Evolutionary conservation across 2,797 vertebrate genomes (phyloP).

Genomic region (Petrocephalus schoutedeni): DNA sequence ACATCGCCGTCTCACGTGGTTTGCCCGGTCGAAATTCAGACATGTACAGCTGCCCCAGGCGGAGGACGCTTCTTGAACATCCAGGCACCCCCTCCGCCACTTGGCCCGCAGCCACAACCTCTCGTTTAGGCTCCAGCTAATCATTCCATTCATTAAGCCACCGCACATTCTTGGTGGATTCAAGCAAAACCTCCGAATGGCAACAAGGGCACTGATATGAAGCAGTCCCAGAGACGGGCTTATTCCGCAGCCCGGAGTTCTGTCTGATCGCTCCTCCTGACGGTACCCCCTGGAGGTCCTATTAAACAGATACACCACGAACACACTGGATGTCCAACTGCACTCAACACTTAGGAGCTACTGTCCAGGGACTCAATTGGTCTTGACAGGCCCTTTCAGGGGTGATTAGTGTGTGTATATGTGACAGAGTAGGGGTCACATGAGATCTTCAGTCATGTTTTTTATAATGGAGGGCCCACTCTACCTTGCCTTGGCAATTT

Average conservation of each 20-base stretch:
- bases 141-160: not conserved
- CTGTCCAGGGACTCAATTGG: slow-evolving; percentile 8
- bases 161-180: slow-evolving; percentile 1
- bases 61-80: not conserved
- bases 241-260: not conserved
- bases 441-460: not conserved
- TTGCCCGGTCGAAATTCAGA: not conserved
- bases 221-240: not conserved
- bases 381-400: slow-evolving; percentile 29
- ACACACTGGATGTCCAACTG: not conserved
- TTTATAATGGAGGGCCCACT: not conserved
- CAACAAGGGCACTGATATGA: not conserved
- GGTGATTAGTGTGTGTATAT: slow-evolving; percentile 26
- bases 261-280: slow-evolving; percentile 3
- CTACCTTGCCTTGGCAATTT: slow-evolving; percentile 24
- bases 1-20: not conserved
- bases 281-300: slow-evolving; percentile 6
- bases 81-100: not conserved
- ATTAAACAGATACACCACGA: slow-evolving; percentile 17
- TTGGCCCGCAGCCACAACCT: not conserved
- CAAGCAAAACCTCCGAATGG: slow-evolving; percentile 3
- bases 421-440: slow-evolving; percentile 15
- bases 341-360: not conserved
- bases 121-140: not conserved
- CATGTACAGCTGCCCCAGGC: not conserved